A percentile compares a stretch with the other conserved stretches of the same genome.
Conservation (phyloP, 2,888 invertebrate species). For the Eupithecia centaureata region DNA sequence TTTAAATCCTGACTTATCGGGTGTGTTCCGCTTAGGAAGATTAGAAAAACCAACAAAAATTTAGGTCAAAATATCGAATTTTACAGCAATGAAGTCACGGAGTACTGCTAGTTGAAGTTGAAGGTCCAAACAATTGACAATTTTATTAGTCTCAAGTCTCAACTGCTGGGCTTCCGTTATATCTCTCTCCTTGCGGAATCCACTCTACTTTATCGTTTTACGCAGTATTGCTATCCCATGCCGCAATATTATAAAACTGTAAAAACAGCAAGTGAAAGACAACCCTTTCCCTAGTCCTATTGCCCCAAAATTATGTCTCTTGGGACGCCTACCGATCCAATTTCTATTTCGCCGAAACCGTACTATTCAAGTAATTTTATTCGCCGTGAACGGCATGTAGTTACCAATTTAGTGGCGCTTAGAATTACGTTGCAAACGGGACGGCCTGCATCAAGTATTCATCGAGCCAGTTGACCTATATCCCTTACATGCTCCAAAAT, state of each 20-base stretch:
- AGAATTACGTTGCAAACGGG: conserved; percentile 27
- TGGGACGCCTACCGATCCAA: conserved; percentile 28
- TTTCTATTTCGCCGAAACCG: conserved; percentile 30
- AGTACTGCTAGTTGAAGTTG: too few species aligned
- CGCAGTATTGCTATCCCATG: not conserved
- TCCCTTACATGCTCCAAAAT: conserved; percentile 14
- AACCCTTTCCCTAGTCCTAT: conserved; percentile 14
- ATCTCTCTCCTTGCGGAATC: not conserved
- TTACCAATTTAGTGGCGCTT: conserved; percentile 34
- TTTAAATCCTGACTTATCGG: too few species aligned
- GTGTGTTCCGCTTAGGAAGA: too few species aligned
- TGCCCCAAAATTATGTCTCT: conserved; percentile 7
- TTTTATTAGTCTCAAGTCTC: not conserved
- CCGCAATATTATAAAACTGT: not conserved
- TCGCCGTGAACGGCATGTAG: conserved; percentile 29
- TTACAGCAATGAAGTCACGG: too few species aligned
- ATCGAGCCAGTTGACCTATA: conserved; percentile 41
- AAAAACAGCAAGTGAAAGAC: conserved; percentile 18
- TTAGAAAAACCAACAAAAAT: too few species aligned
- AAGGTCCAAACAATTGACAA: not conserved
- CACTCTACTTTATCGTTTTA: not conserved
- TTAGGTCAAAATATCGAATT: too few species aligned
- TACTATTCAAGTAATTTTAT: conserved; percentile 37
- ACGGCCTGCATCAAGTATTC: conserved; percentile 41
- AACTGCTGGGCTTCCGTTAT: not conserved